These are phyloP conservation scores for Nematostella vectensis DNA, from an alignment of 92 coral and sea anemone genomes.

Conservation along the genomic window DNA sequence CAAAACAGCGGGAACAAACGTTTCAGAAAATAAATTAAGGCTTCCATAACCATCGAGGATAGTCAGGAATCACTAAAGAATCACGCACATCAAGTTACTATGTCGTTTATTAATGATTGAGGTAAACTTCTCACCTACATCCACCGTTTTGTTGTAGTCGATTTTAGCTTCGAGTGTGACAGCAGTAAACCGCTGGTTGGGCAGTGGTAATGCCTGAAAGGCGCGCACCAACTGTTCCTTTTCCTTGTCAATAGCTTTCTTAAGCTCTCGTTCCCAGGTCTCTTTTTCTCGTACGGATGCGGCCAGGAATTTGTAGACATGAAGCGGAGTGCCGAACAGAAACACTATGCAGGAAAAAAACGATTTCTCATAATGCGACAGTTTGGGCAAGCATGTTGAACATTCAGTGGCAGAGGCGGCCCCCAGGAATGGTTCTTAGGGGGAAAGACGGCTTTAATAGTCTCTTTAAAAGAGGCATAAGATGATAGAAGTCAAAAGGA, in stretches of 20 bases:
- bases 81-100: no score
- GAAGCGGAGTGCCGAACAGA: slow-evolving; percentile 81
- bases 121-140: slow-evolving; percentile 73
- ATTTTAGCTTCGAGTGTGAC: slow-evolving; percentile 75
- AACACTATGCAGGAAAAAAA: slow-evolving; percentile 53
- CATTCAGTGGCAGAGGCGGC: no score
- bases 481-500: not conserved
- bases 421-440: no score
- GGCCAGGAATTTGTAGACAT: slow-evolving; percentile 82
- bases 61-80: no score
- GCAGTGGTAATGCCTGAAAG: slow-evolving; percentile 65
- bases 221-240: slow-evolving; percentile 61
- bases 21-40: no score
- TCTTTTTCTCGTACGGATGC: slow-evolving; percentile 63
- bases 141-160: slow-evolving; percentile 62
- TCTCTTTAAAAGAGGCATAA: no score
- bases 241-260: slow-evolving; percentile 53
- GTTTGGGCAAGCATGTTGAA: not conserved
- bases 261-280: slow-evolving; percentile 66
- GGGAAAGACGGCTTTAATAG: no score
- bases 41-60: no score
- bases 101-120: no score
- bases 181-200: slow-evolving; percentile 78
- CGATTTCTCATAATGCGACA: no score
- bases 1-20: no score